phyloP scores from a whole-genome alignment of 2,113 vertebrate genomes.

The Phycodurus eques region DNA sequence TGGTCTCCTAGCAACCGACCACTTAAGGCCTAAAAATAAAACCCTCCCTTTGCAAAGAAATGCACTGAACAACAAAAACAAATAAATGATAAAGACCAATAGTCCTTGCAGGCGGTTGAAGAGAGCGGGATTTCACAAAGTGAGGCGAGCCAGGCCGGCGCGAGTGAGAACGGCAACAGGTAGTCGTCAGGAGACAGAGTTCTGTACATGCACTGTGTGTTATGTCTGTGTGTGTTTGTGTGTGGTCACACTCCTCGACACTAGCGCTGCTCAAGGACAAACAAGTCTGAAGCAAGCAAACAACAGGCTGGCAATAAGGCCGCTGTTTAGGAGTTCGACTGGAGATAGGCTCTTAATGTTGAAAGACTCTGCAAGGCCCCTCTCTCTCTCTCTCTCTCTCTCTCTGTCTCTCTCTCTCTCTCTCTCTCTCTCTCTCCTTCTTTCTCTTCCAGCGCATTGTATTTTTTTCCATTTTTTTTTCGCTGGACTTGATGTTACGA shows the following conservation, averaged over 20 bases:
- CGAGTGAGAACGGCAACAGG: conserved; percentile 69
- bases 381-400: neutral
- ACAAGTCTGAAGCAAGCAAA: conserved; percentile 33
- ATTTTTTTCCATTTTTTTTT: conserved; percentile 2
- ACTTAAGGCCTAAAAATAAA: conserved; percentile 81
- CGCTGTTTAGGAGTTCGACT: conserved; percentile 13
- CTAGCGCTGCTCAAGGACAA: conserved; percentile 37
- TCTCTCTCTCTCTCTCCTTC: conserved; percentile 3
- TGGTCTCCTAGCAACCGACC: conserved; percentile 80
- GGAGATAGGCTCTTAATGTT: conserved; percentile 19
- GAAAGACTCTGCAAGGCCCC: conserved; percentile 17
- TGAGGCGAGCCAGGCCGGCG: neutral
- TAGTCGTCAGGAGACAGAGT: conserved; percentile 64
- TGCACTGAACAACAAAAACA: conserved; percentile 27
- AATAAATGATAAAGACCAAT: conserved; percentile 78
- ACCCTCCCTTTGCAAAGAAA: conserved; percentile 65
- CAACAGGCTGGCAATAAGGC: conserved; percentile 26
- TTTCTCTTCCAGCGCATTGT: conserved; percentile 4
- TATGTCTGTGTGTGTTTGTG: neutral
- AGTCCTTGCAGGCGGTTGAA: conserved; percentile 73
- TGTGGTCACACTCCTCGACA: conserved; percentile 26
- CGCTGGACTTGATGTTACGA: conserved; percentile 11
- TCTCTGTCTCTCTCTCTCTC: conserved; percentile 4
- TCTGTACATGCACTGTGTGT: conserved; percentile 35
- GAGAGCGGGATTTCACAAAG: conserved; percentile 22